Conservation (phyloP, 2,113 vertebrate species). For the Pionites leucogaster region DNA sequence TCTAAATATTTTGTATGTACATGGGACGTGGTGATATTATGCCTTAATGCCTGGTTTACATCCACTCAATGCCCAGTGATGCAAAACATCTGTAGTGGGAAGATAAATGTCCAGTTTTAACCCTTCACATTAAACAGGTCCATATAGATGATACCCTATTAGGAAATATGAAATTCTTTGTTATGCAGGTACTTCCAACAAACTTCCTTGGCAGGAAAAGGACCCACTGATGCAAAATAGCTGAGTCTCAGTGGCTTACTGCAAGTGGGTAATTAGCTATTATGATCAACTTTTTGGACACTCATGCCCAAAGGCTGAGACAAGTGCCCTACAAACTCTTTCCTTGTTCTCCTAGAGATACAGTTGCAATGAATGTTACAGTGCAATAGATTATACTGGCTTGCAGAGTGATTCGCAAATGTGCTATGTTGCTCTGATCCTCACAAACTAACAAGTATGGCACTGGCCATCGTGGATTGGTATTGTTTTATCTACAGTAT, state of each 20-base stretch:
- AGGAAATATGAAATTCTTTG: neutral
- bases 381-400: neutral
- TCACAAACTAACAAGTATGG: neutral
- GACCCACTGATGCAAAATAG: neutral
- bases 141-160: neutral
- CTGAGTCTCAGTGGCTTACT: neutral
- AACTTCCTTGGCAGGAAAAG: neutral
- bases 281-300: neutral
- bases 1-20: neutral
- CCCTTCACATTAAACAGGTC: neutral
- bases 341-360: neutral
- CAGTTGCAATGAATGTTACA: neutral
- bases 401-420: neutral
- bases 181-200: neutral
- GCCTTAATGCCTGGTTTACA: neutral
- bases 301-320: neutral
- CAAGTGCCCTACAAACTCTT: neutral
- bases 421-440: neutral
- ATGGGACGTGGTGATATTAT: neutral
- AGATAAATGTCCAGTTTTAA: neutral
- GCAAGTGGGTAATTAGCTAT: neutral
- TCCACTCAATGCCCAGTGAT: neutral
- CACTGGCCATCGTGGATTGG: neutral
- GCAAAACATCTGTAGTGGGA: neutral
- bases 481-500: neutral